phyloP scores from a whole-genome alignment of 1,140 invertebrate species.

The Papilio polytes region DNA sequence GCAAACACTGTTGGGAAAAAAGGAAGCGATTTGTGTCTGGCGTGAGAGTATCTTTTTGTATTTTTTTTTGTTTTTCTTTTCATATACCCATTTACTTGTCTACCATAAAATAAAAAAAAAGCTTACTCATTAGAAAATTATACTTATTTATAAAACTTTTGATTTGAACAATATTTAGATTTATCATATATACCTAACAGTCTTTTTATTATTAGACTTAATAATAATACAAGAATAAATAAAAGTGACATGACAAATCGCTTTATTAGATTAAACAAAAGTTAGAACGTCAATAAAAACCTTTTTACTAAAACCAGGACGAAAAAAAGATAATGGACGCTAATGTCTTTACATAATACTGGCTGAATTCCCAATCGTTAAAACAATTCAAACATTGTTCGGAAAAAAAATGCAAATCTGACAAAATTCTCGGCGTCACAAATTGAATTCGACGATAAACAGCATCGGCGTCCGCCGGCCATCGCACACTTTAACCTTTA shows the following conservation, averaged over 20 bases:
- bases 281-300: constrained; percentile 19
- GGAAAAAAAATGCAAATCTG: constrained; percentile 38
- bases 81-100: background rate
- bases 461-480: constrained; percentile 34
- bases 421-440: constrained; percentile 41
- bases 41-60: constrained; percentile 11
- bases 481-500: constrained; percentile 20
- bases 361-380: constrained; percentile 37
- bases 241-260: background rate
- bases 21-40: constrained; percentile 21
- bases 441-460: constrained; percentile 38
- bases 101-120: too few relatives aligned
- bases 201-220: too few relatives aligned
- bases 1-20: constrained; percentile 34
- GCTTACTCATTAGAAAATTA: too few relatives aligned
- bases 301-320: constrained; percentile 11
- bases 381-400: constrained; percentile 35
- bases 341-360: constrained; percentile 39
- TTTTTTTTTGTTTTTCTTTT: background rate
- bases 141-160: too few relatives aligned
- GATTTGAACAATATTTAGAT: too few relatives aligned
- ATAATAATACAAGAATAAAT: background rate
- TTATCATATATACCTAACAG: too few relatives aligned
- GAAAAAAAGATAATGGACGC: constrained; percentile 35
- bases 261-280: constrained; percentile 16